Conservation (phyloP, 2,888 invertebrate genomes). For the Dione vanillae region DNA sequence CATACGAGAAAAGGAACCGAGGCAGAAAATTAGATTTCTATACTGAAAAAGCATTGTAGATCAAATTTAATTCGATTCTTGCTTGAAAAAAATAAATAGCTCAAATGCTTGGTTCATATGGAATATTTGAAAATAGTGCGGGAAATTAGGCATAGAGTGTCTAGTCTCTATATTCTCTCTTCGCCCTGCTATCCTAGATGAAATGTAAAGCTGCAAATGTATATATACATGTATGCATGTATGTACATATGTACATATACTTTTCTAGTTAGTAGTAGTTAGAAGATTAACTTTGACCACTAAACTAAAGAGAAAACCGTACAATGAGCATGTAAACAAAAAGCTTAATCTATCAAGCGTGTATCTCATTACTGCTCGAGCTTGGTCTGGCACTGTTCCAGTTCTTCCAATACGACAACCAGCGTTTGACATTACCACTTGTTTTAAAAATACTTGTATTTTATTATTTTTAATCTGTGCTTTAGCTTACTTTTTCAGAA, state of each 20-base stretch:
- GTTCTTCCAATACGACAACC: conserved; percentile 17
- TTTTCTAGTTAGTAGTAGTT: neutral
- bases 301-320: conserved; percentile 14
- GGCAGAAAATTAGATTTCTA: too few relatives aligned
- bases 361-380: conserved; percentile 35
- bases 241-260: neutral
- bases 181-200: too few relatives aligned
- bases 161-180: too few relatives aligned
- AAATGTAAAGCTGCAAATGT: neutral
- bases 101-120: too few relatives aligned
- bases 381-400: conserved; percentile 36
- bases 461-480: neutral
- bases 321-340: conserved; percentile 25
- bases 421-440: neutral
- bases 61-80: too few relatives aligned
- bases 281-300: conserved; percentile 18
- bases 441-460: neutral
- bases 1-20: too few relatives aligned
- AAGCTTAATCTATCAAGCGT: conserved; percentile 27
- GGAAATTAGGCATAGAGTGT: too few relatives aligned
- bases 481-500: neutral
- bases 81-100: too few relatives aligned
- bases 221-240: neutral
- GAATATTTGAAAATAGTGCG: too few relatives aligned
- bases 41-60: too few relatives aligned